These are phyloP conservation scores for Calidris pygmaea DNA, from an alignment of 2,113 vertebrate species.

Conservation along the genomic window DNA sequence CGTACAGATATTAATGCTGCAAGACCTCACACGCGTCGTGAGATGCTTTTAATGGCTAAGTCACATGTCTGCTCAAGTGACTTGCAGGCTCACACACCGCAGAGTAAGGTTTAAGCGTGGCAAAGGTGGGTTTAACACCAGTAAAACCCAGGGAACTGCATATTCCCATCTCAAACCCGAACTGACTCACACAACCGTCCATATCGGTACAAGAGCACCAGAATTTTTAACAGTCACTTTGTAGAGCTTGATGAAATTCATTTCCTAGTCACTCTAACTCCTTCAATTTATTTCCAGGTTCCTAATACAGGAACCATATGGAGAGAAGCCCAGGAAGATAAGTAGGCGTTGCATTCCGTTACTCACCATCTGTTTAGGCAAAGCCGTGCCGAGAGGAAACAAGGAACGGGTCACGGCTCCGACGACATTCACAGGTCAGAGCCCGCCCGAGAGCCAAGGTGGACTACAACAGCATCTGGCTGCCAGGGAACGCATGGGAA, in stretches of 20 bases:
- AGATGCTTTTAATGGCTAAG: not conserved
- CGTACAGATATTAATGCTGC: not conserved
- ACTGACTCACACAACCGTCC: not conserved
- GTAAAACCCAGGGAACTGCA: not conserved
- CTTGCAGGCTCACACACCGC: not conserved
- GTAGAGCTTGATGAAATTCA: not conserved
- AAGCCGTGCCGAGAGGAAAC: not conserved
- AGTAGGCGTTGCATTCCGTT: not conserved
- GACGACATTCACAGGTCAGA: not conserved
- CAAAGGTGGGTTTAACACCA: not conserved
- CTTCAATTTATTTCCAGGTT: not conserved
- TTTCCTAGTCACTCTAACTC: not conserved
- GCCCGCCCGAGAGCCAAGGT: not conserved
- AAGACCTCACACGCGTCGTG: not conserved
- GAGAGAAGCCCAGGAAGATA: not conserved
- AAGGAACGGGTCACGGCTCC: not conserved
- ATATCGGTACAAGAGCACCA: not conserved
- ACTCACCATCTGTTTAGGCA: constrained; percentile 35
- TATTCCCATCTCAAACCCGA: not conserved
- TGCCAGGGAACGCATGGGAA: not conserved
- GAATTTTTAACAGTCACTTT: not conserved
- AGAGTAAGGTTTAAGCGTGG: not conserved
- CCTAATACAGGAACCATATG: constrained; percentile 18
- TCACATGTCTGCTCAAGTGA: not conserved
- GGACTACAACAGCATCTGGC: not conserved